phyloP scores from a whole-genome alignment of 2,113 vertebrate genomes.

The Leptosomus discolor region DNA sequence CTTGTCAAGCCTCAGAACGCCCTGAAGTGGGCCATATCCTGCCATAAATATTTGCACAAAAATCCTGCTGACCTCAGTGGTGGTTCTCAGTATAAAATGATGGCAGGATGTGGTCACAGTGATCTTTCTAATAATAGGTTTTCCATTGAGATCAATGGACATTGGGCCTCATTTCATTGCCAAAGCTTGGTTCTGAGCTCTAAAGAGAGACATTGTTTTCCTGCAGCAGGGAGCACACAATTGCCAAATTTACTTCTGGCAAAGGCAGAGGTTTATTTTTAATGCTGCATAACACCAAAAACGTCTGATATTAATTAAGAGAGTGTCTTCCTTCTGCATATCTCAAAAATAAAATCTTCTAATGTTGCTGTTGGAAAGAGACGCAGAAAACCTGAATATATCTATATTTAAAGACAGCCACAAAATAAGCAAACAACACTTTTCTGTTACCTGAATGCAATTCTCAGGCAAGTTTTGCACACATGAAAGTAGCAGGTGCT shows the following conservation, averaged over 20 bases:
- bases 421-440: not conserved
- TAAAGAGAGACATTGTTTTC: constrained; percentile 73
- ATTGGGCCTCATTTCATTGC: constrained; percentile 55
- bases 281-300: constrained; percentile 47
- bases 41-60: constrained; percentile 72
- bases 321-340: not conserved
- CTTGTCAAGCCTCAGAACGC: constrained; percentile 18
- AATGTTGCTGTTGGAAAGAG: constrained; percentile 51
- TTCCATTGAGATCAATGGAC: constrained; percentile 79
- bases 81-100: constrained; percentile 56
- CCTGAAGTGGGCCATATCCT: constrained; percentile 65
- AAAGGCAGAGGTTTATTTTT: constrained; percentile 60
- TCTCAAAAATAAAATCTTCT: constrained; percentile 27
- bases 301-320: constrained; percentile 45
- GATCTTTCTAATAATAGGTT: constrained; percentile 75
- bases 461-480: not conserved
- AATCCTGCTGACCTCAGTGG: constrained; percentile 70
- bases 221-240: constrained; percentile 48
- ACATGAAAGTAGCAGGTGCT: not conserved
- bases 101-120: constrained; percentile 72
- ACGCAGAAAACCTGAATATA: constrained; percentile 13
- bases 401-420: not conserved
- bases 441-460: not conserved
- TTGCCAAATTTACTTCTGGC: constrained; percentile 71
- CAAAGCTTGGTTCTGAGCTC: constrained; percentile 45